Evolutionary conservation across 2,113 vertebrate species (phyloP).

Genomic region (Phylloscopus trochilus): DNA sequence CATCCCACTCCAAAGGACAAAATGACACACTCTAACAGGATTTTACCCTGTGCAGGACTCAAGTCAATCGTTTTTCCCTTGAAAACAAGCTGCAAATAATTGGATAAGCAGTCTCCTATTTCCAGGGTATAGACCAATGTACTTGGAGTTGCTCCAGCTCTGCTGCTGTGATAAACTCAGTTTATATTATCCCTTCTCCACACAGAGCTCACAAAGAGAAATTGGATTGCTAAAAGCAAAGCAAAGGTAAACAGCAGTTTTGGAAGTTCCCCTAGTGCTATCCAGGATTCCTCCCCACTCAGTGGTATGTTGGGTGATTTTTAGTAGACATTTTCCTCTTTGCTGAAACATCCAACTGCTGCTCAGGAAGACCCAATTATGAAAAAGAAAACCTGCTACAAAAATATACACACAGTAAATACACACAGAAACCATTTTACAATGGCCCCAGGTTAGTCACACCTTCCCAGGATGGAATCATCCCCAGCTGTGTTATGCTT

Average conservation of each 20-base stretch:
- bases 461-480: background rate
- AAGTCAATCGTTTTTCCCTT: background rate
- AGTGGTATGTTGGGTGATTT: background rate
- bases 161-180: background rate
- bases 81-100: conserved; percentile 5
- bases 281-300: background rate
- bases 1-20: background rate
- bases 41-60: background rate
- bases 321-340: background rate
- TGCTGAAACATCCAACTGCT: background rate
- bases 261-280: background rate
- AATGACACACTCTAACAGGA: background rate
- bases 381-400: background rate
- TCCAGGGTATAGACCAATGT: background rate
- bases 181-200: background rate
- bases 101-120: background rate
- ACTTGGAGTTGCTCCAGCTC: background rate
- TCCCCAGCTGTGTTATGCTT: background rate
- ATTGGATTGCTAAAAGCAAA: background rate
- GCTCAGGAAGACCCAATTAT: background rate
- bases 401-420: background rate
- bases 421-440: background rate
- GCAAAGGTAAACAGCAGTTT: background rate
- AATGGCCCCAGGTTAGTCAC: background rate
- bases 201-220: background rate